Conservation (phyloP, 2,113 vertebrate genomes). For the Sporophila hypoxantha region DNA sequence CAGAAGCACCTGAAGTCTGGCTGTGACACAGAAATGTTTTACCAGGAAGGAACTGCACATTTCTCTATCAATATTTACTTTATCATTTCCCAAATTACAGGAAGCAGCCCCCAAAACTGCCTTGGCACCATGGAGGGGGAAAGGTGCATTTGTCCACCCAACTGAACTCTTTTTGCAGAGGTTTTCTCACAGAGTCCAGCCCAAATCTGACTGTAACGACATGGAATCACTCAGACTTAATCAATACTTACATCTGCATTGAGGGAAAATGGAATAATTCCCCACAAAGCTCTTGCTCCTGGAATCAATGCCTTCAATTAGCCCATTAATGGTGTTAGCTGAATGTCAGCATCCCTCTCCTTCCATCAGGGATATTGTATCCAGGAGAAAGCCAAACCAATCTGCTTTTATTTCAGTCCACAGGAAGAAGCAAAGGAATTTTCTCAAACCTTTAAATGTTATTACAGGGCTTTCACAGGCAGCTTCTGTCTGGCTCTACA, state of each 20-base stretch:
- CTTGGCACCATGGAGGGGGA: background rate
- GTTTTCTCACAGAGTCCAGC: background rate
- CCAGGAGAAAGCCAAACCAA: background rate
- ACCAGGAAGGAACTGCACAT: background rate
- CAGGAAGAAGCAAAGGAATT: background rate
- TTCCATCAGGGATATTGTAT: background rate
- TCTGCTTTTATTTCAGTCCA: background rate
- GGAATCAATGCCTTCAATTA: conserved; percentile 3
- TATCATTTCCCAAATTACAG: background rate
- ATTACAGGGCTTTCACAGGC: background rate
- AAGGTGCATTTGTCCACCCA: background rate
- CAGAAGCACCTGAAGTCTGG: background rate
- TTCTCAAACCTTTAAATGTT: background rate
- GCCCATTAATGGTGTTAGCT: background rate
- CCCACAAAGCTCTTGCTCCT: background rate
- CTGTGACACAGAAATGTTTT: background rate
- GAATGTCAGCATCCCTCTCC: background rate
- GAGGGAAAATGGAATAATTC: background rate
- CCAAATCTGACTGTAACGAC: background rate
- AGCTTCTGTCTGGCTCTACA: background rate
- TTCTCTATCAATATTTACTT: background rate
- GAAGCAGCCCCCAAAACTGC: background rate
- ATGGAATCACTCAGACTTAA: background rate
- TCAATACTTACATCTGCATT: conserved; percentile 6
- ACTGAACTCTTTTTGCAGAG: background rate